Conservation (phyloP, 2,113 vertebrate genomes). For the Gymnocephalus cernua region DNA sequence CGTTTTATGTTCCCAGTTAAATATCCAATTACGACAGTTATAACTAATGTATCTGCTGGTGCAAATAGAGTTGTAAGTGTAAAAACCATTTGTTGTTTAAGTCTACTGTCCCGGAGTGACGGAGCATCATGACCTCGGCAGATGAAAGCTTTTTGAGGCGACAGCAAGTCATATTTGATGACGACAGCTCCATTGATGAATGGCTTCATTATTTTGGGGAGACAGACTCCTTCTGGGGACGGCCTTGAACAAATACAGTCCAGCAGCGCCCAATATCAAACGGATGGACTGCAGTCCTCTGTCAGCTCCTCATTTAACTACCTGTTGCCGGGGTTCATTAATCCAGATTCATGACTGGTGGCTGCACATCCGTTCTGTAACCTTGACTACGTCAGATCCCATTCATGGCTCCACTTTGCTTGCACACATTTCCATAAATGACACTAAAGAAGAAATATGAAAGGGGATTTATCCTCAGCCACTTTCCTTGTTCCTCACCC, state of each 20-base stretch:
- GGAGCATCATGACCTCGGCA: constrained; percentile 48
- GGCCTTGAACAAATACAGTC: constrained; percentile 64
- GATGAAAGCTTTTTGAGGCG: constrained; percentile 53
- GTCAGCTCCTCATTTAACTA: constrained; percentile 63
- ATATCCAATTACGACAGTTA: constrained; percentile 55
- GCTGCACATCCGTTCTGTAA: constrained; percentile 57
- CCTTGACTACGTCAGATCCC: constrained; percentile 76
- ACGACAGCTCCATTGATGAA: constrained; percentile 59
- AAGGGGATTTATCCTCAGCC: constrained; percentile 18
- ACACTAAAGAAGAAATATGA: constrained; percentile 79
- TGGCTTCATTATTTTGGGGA: constrained; percentile 58
- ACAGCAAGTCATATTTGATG: constrained; percentile 55
- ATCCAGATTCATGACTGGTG: constrained; percentile 67
- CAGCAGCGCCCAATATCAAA: constrained; percentile 37
- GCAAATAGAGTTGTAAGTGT: constrained; percentile 61
- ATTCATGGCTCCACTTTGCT: constrained; percentile 66
- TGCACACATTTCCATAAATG: constrained; percentile 79
- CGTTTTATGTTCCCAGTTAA: constrained; percentile 45
- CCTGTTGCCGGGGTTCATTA: constrained; percentile 69
- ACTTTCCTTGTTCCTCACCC: constrained; percentile 11
- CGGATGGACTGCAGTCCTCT: constrained; percentile 48
- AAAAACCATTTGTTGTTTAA: constrained; percentile 52
- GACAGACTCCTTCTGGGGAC: constrained; percentile 51
- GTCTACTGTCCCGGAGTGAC: constrained; percentile 46
- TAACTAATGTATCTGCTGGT: constrained; percentile 54